Evolutionary conservation across 2,797 vertebrate species (phyloP).

Genomic region (Nannoperca australis): DNA sequence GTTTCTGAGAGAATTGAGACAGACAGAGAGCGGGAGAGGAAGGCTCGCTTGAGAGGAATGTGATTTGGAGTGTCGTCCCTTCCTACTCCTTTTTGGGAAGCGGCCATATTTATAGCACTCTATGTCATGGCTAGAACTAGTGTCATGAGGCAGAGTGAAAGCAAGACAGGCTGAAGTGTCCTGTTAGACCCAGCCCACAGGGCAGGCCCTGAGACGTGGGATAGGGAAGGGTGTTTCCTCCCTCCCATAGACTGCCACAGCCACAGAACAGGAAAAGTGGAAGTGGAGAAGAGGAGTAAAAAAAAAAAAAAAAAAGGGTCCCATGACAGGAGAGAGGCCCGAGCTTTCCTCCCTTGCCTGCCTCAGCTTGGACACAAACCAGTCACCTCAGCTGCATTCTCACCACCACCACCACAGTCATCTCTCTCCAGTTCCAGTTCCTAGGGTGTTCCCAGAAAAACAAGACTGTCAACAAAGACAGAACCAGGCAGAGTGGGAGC

Average conservation of each 20-base stretch:
- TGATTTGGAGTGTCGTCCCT: slow-evolving; percentile 52
- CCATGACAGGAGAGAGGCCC: slow-evolving; percentile 55
- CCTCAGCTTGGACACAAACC: slow-evolving; percentile 65
- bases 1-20: slow-evolving; percentile 48
- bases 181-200: slow-evolving; percentile 57
- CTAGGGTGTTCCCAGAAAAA: slow-evolving; percentile 82
- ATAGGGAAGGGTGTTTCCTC: slow-evolving; percentile 41
- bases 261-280: slow-evolving; percentile 60
- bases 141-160: slow-evolving; percentile 59
- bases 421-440: slow-evolving; percentile 65
- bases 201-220: slow-evolving; percentile 54
- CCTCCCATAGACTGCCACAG: slow-evolving; percentile 49
- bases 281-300: slow-evolving; percentile 28
- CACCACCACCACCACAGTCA: slow-evolving; percentile 54
- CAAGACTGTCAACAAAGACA: slow-evolving; percentile 76
- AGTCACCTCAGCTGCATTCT: slow-evolving; percentile 62
- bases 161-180: slow-evolving; percentile 39
- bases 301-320: slow-evolving; percentile 13
- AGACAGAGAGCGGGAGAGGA: slow-evolving; percentile 43
- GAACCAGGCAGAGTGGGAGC: slow-evolving; percentile 53
- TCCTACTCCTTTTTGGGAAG: slow-evolving; percentile 77
- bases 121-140: slow-evolving; percentile 64
- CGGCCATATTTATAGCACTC: slow-evolving; percentile 82
- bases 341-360: slow-evolving; percentile 41
- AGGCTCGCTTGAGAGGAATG: slow-evolving; percentile 76